Conservation (phyloP, 1,140 invertebrate genomes). For the Tetragnatha versicolor region DNA sequence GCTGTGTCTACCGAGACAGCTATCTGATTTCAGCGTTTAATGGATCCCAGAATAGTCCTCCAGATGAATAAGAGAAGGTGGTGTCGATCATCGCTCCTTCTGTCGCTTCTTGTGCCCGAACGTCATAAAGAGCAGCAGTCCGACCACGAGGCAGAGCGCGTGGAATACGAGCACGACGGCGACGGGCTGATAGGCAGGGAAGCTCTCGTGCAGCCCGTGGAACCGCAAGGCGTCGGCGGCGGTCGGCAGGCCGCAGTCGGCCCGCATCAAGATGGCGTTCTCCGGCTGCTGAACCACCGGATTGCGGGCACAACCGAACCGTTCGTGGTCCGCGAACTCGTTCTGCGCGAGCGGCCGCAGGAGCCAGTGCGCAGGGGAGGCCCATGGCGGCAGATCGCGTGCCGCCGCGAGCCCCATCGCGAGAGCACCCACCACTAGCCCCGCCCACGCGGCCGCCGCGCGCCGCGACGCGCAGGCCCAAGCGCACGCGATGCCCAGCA, state of each 20-base stretch:
- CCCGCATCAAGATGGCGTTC: constrained; percentile 59
- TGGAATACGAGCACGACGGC: constrained; percentile 56
- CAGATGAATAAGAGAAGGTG: too few species aligned
- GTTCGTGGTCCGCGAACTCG: constrained; percentile 56
- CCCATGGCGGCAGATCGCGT: constrained; percentile 73
- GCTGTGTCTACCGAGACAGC: too few species aligned
- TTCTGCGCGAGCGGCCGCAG: constrained; percentile 69
- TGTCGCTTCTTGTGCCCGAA: constrained; percentile 6
- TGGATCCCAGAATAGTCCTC: too few species aligned
- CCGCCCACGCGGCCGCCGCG: constrained; percentile 69
- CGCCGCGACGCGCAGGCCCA: constrained; percentile 67
- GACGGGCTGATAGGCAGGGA: constrained; percentile 49
- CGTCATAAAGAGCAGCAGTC: constrained; percentile 34
- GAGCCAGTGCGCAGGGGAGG: constrained; percentile 79
- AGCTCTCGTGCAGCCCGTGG: constrained; percentile 32
- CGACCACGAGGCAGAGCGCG: constrained; percentile 21
- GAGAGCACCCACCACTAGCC: constrained; percentile 71
- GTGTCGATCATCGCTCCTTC: too few species aligned
- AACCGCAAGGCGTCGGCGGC: constrained; percentile 58
- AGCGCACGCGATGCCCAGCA: constrained; percentile 74
- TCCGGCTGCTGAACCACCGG: constrained; percentile 58
- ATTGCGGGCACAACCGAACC: constrained; percentile 45
- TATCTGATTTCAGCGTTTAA: too few species aligned
- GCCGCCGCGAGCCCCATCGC: constrained; percentile 74
- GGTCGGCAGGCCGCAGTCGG: constrained; percentile 60